A percentile compares a stretch with the other conserved stretches of the same genome.
phyloP scores from a whole-genome alignment of 2,888 invertebrate species.

The Aproaerema taeniolella region DNA sequence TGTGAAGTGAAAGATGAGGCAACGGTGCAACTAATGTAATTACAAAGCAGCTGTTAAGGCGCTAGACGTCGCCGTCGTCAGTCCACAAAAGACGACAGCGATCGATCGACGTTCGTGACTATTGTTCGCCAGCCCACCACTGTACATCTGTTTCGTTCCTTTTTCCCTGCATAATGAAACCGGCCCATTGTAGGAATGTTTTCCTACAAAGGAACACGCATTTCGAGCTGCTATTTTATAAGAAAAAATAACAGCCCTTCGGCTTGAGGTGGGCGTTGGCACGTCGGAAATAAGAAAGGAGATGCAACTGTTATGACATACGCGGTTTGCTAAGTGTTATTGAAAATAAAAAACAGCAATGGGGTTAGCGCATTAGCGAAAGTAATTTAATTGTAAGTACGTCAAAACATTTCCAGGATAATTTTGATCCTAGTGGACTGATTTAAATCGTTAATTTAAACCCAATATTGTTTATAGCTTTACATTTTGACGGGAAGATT shows the following conservation, averaged over 20 bases:
- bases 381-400: conserved; percentile 17
- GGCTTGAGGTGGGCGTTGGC: conserved; percentile 63
- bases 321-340: conserved; percentile 62
- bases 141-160: conserved; percentile 74
- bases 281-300: conserved; percentile 69
- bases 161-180: conserved; percentile 70
- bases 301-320: conserved; percentile 73
- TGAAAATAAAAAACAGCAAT: conserved; percentile 64
- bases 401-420: too few relatives aligned
- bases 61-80: conserved; percentile 33
- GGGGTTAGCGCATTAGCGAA: conserved; percentile 41
- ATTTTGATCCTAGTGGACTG: too few relatives aligned
- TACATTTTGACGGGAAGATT: too few relatives aligned
- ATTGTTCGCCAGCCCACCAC: conserved; percentile 57
- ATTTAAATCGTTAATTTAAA: too few relatives aligned
- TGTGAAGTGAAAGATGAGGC: too few relatives aligned
- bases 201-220: conserved; percentile 72
- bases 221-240: conserved; percentile 56
- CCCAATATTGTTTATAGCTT: too few relatives aligned
- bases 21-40: conserved; percentile 43
- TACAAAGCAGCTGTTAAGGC: conserved; percentile 41
- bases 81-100: conserved; percentile 57
- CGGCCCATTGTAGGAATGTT: conserved; percentile 65
- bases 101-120: conserved; percentile 66
- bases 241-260: conserved; percentile 64